Percentiles rank a stretch among this genome's conserved stretches.
Conservation (phyloP, 1,140 invertebrate species). For the Dinothrombium tinctorium region DNA sequence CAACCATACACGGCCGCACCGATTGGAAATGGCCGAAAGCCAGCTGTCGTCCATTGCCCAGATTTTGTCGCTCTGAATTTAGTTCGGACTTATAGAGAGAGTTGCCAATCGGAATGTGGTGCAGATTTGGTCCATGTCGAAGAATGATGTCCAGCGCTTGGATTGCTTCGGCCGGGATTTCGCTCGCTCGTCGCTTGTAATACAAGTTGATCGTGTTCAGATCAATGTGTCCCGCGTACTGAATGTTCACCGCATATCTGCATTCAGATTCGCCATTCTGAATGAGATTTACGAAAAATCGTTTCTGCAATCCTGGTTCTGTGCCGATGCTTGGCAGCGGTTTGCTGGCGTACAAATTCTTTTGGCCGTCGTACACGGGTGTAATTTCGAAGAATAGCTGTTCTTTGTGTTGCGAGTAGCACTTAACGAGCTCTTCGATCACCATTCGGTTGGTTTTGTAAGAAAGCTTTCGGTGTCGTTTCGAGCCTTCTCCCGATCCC, state of each 20-base stretch:
- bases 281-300: background rate
- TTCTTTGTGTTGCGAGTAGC: no score
- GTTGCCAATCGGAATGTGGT: background rate
- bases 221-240: background rate
- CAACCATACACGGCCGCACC: conserved; percentile 4
- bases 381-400: no score
- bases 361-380: no score
- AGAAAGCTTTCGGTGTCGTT: background rate
- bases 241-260: background rate
- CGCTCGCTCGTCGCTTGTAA: background rate
- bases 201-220: background rate
- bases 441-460: background rate
- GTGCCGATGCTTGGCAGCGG: background rate
- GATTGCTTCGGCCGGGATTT: background rate
- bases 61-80: background rate
- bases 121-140: background rate
- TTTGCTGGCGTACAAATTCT: conserved; percentile 3
- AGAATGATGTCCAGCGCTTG: conserved; percentile 1
- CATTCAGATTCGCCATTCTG: background rate
- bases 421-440: background rate
- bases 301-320: no score
- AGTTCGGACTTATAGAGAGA: background rate
- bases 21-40: conserved; percentile 5
- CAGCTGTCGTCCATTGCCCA: conserved; percentile 4
- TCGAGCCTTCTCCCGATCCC: background rate